Evolutionary conservation across 2,113 vertebrate species (phyloP), one percentile per base, ranked within the genome.

Genomic region (Ageneiosus marmoratus): DNA sequence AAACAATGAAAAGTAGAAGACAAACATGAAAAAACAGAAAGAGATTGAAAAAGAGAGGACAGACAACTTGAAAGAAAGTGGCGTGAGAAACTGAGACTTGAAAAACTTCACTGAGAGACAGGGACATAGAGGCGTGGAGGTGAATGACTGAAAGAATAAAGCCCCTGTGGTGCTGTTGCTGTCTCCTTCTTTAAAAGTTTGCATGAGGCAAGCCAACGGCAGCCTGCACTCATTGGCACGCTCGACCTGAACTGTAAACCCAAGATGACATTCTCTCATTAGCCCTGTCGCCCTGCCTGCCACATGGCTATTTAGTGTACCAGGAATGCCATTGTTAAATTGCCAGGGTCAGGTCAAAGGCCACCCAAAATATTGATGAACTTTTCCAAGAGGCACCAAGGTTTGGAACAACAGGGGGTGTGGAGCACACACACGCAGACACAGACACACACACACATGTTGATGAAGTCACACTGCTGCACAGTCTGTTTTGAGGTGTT

Each of bases 341-440:
- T 90, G 91, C 82, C 88, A 83, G 86, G 92, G 92, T 91, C 89
- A 79, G 89, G 93, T 94, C 93, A 92, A 92, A 94, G 93, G 92
- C 90, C 93, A 85, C 90, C 87, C 90, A 93, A 94, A 94, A 94
- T 94, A 94, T 94, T 94, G 92, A 93, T 93, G 89, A 92, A 93
- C 89, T 92, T 92, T 91, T 93, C 89, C 86, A 90, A 89, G 87
- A 87, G 70, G 87, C 86, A 79, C 79, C 65, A 84, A 86, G 84
- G 87, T 89, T 88, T 83, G 83, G 86, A 87, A 88, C 83, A 77
- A 81, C 50, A 29, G 83, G 89, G 88, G 87, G 86, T 2, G 75
- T 50, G 70, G 53, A 65, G 84, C 90, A 88, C 84, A 87, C 87
- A 56, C 89, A 91, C 85, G n/a, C 82, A 63, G 69, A 62, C 56